Evolutionary conservation across 2,113 vertebrate species (phyloP).

Genomic region (Nothobranchius kuhntae): DNA sequence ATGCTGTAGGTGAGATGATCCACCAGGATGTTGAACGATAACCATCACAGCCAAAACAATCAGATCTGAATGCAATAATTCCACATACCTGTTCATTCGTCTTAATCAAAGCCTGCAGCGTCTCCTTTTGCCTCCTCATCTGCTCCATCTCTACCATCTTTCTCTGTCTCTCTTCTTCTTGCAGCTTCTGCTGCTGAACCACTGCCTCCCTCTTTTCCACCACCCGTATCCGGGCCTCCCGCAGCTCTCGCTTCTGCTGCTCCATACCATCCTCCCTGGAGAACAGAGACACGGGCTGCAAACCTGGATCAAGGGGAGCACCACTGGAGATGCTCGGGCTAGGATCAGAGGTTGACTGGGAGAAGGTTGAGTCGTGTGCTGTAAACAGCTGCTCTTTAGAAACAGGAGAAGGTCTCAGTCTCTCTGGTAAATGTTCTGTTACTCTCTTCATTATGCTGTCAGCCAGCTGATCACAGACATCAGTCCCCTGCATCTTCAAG

Average conservation of each 20-base stretch:
- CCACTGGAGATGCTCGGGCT: background rate
- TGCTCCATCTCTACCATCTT: conserved; percentile 36
- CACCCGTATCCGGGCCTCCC: conserved; percentile 60
- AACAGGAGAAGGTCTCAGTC: background rate
- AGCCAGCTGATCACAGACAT: conserved; percentile 15
- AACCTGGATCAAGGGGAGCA: conserved; percentile 19
- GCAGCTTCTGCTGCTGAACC: conserved; percentile 68
- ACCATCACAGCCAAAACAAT: no score
- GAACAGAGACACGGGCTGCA: background rate
- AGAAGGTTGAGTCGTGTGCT: background rate
- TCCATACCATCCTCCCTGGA: conserved; percentile 4
- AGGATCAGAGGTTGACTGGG: background rate
- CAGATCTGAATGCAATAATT: no score
- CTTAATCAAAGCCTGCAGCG: conserved; percentile 25
- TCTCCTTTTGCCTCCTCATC: conserved; percentile 58
- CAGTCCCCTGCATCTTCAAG: background rate
- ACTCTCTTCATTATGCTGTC: conserved; percentile 46
- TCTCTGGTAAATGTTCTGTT: conserved; percentile 38
- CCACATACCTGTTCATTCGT: no score
- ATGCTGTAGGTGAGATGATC: conserved; percentile 5
- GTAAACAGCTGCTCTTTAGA: background rate
- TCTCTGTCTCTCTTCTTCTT: conserved; percentile 7
- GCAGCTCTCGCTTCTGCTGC: conserved; percentile 69
- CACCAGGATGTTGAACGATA: background rate
- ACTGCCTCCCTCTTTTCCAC: conserved; percentile 73